Conservation (phyloP, 2,113 vertebrate genomes). For the Saimiri boliviensis region DNA sequence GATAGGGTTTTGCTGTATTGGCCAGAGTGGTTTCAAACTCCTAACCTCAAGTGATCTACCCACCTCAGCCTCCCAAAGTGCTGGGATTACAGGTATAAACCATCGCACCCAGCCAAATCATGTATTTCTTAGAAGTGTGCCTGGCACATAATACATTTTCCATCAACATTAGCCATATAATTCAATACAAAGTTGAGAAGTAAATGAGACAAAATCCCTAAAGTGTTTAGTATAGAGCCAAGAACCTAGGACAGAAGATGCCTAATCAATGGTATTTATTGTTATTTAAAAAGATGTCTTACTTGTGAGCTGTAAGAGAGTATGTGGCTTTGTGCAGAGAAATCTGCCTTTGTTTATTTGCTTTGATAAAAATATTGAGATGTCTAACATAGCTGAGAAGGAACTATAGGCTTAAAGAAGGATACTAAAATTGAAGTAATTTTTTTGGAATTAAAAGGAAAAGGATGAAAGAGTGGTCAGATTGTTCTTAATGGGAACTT, state of each 20-base stretch:
- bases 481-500: neutral
- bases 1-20: too few relatives aligned
- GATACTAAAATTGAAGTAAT: neutral
- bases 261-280: rapidly evolving
- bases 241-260: neutral
- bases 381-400: neutral
- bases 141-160: neutral
- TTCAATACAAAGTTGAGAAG: too few relatives aligned
- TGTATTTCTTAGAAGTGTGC: neutral
- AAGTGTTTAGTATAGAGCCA: rapidly evolving
- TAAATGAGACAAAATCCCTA: rapidly evolving
- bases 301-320: neutral
- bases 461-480: neutral
- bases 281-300: rapidly evolving
- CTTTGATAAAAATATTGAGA: neutral
- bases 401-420: neutral
- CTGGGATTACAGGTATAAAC: too few relatives aligned
- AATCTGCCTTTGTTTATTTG: neutral
- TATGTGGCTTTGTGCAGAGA: rapidly evolving
- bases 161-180: rapidly evolving
- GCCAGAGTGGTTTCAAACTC: too few relatives aligned
- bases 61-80: too few relatives aligned
- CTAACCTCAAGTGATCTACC: too few relatives aligned
- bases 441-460: neutral
- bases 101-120: too few relatives aligned